These are phyloP conservation scores for Notodonta dromedarius DNA, from an alignment of 2,888 invertebrate genomes.

Conservation along the genomic window DNA sequence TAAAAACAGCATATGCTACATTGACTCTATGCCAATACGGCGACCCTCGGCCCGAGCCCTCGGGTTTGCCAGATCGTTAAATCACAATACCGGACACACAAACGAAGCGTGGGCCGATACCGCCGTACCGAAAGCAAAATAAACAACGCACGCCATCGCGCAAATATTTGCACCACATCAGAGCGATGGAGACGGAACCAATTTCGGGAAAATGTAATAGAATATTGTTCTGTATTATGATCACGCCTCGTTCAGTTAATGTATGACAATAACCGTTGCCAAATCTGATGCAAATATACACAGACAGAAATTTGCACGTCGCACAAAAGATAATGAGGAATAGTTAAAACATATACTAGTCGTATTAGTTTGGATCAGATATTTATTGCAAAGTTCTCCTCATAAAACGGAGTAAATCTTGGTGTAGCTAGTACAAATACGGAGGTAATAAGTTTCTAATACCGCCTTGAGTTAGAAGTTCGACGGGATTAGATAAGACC, in stretches of 20 bases:
- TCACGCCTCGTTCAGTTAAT: neutral
- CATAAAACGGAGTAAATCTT: too few relatives aligned
- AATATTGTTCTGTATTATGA: neutral
- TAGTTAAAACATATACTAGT: too few relatives aligned
- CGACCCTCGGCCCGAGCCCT: neutral
- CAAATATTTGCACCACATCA: conserved; percentile 9
- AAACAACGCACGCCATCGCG: conserved; percentile 5
- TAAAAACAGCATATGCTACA: neutral
- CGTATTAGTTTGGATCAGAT: too few relatives aligned
- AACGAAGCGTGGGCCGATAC: neutral
- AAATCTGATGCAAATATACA: too few relatives aligned
- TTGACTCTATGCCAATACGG: neutral
- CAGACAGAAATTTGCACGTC: too few relatives aligned
- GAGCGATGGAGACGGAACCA: neutral
- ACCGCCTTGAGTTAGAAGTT: too few relatives aligned
- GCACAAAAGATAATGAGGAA: too few relatives aligned
- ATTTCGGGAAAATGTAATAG: neutral
- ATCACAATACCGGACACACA: conserved; percentile 4
- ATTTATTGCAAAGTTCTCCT: too few relatives aligned
- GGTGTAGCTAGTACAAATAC: too few relatives aligned
- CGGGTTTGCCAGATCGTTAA: conserved; percentile 6
- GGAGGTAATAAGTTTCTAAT: too few relatives aligned
- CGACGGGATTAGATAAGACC: too few relatives aligned
- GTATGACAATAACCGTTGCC: too few relatives aligned
- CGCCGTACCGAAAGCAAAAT: conserved; percentile 1